A percentile compares a stretch with the other conserved stretches of the same genome.
These are phyloP conservation scores for Naja naja DNA, from an alignment of 2,113 vertebrate genomes.

Conservation along the genomic window DNA sequence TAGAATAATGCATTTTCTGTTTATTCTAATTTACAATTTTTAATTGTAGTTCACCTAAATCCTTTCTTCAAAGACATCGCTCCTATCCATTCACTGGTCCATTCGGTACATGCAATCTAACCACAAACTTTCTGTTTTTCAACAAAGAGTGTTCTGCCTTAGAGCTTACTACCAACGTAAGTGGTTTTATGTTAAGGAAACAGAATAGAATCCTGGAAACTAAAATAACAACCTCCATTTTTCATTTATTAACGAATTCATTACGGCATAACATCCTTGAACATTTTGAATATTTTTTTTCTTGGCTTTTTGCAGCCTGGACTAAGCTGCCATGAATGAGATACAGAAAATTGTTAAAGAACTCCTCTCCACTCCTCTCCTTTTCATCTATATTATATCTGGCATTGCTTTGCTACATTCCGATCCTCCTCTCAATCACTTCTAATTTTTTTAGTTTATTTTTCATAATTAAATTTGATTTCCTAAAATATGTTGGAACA, in stretches of 20 bases:
- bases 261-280: background rate
- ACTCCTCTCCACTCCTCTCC: background rate
- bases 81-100: background rate
- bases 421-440: background rate
- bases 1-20: background rate
- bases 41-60: background rate
- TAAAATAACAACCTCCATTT: background rate
- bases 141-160: background rate
- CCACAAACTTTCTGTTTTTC: background rate
- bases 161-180: background rate
- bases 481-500: background rate
- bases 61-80: background rate
- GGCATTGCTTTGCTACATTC: background rate
- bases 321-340: background rate
- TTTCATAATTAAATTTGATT: background rate
- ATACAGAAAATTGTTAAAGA: background rate
- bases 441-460: constrained; percentile 10
- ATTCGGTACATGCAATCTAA: background rate
- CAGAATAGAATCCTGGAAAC: background rate
- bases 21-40: background rate
- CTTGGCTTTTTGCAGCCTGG: background rate
- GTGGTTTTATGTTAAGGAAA: background rate
- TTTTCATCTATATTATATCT: background rate
- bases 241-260: background rate
- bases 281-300: background rate